phyloP scores from a whole-genome alignment of 2,888 invertebrate species.

The Theodoxus fluviatilis region DNA sequence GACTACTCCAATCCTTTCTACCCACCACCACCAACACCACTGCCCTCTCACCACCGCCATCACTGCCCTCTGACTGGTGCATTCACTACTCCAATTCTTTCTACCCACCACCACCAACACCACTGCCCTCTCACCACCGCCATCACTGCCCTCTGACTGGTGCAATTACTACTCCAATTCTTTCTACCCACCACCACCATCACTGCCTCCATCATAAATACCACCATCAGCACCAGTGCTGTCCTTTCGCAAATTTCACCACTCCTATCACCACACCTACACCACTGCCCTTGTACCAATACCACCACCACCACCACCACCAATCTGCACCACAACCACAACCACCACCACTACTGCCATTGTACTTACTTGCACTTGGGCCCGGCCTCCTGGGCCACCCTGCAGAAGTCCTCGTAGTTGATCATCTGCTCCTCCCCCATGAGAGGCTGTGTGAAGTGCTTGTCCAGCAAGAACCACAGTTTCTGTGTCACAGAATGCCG shows the following conservation, averaged over 20 bases:
- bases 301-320: background rate
- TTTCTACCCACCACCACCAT: no score
- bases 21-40: no score
- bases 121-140: no score
- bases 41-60: no score
- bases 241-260: background rate
- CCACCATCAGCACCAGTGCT: no score
- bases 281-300: background rate
- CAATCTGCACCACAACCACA: background rate
- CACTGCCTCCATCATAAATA: no score
- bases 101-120: no score
- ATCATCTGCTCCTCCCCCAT: slow-evolving; percentile 83
- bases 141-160: no score
- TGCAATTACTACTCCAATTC: no score
- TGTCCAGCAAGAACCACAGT: slow-evolving; percentile 84
- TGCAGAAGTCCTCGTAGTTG: slow-evolving; percentile 83
- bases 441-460: slow-evolving; percentile 78
- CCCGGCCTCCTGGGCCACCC: slow-evolving; percentile 78
- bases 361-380: slow-evolving; percentile 74
- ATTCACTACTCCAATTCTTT: no score
- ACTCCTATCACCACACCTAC: background rate
- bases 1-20: no score
- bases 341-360: background rate
- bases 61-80: no score
- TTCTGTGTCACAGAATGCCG: slow-evolving; percentile 67